These are phyloP conservation scores for Plestiodon gilberti DNA, from an alignment of 2,113 vertebrate genomes.

Conservation along the genomic window DNA sequence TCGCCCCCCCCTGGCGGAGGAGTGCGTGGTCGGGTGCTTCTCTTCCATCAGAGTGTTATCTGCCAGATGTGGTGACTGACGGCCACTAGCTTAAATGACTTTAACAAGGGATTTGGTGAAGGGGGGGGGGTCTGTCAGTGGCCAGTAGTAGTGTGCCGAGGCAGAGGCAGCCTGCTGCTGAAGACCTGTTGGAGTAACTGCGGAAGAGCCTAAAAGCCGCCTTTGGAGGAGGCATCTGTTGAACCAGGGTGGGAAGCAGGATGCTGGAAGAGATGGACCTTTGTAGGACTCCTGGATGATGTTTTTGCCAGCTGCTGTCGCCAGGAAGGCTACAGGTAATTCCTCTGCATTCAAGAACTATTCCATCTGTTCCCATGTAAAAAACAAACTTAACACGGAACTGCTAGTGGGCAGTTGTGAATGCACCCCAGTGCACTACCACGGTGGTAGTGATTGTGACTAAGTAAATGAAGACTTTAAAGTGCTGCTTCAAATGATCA, in stretches of 20 bases:
- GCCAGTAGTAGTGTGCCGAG: background rate
- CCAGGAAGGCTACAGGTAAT: background rate
- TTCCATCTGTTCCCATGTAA: background rate
- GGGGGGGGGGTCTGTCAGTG: background rate
- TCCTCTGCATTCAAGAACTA: background rate
- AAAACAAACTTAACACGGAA: background rate
- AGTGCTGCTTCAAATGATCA: background rate
- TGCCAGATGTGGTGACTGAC: background rate
- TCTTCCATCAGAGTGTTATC: background rate
- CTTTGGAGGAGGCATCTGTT: background rate
- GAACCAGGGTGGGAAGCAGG: background rate
- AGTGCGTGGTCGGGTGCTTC: conserved; percentile 10
- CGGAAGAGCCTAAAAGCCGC: background rate
- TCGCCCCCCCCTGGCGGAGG: conserved; percentile 87
- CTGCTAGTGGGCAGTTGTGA: background rate
- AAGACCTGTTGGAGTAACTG: background rate
- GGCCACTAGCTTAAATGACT: background rate
- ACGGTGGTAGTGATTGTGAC: too few species aligned
- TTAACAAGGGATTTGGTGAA: background rate
- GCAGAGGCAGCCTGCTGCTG: too few species aligned
- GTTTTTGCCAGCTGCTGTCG: background rate
- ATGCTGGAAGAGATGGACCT: background rate
- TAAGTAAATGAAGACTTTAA: too few species aligned
- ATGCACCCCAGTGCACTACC: background rate
- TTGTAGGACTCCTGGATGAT: background rate